These are phyloP conservation scores for Tokudaia tokunoshimensis DNA, from an alignment of 2,797 vertebrate species.

Conservation along the genomic window DNA sequence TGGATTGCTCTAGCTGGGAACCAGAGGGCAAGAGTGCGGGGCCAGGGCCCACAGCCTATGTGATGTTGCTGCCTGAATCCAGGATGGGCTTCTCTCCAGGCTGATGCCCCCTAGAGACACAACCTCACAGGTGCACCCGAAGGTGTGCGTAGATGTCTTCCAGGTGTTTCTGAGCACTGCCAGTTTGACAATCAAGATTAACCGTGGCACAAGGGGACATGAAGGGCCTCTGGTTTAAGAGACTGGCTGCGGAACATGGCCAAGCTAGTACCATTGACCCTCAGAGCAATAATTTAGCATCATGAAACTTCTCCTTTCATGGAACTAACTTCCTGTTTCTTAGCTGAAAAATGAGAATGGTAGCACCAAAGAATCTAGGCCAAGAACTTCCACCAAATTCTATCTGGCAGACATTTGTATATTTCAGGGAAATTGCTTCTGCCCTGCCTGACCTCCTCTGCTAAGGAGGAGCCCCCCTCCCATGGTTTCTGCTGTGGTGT, in stretches of 20 bases:
- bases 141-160: neutral
- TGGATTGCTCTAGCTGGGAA: neutral
- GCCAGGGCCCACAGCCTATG: neutral
- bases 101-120: neutral
- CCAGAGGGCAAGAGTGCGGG: neutral
- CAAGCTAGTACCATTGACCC: neutral
- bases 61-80: neutral
- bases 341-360: neutral
- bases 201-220: neutral
- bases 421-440: neutral
- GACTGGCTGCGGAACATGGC: neutral
- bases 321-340: neutral
- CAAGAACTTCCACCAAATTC: neutral
- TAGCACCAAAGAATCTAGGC: neutral
- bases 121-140: neutral
- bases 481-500: rapidly evolving
- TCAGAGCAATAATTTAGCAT: neutral
- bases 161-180: neutral
- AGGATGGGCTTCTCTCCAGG: neutral
- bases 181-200: neutral
- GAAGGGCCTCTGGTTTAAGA: neutral
- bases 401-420: neutral
- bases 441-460: neutral
- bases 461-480: neutral
- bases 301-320: neutral